Conservation (phyloP, 1,140 invertebrate species). For the Drosophila leontia region DNA sequence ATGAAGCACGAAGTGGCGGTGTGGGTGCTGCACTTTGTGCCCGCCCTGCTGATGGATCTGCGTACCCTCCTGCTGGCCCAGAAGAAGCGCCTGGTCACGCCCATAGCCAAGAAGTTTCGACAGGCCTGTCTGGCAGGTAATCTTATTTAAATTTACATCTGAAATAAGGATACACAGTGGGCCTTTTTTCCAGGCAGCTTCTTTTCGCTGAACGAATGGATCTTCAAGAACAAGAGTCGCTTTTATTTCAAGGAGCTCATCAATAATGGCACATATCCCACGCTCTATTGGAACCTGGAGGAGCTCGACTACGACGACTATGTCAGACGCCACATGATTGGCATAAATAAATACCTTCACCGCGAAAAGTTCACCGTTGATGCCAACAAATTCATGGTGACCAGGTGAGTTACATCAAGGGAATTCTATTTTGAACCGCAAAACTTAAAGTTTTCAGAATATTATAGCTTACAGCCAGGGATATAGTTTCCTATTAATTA, state of each 20-base stretch:
- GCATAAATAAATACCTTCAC: constrained; percentile 92
- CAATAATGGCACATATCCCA: constrained; percentile 42
- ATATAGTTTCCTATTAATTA: not conserved
- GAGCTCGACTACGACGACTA: constrained; percentile 89
- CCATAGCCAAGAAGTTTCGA: constrained; percentile 92
- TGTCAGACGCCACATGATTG: constrained; percentile 90
- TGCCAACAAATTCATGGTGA: constrained; percentile 88
- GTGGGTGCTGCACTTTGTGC: constrained; percentile 90
- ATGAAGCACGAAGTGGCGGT: constrained; percentile 90
- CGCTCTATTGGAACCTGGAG: constrained; percentile 74
- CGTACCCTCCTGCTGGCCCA: constrained; percentile 87
- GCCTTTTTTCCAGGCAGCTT: constrained; percentile 88
- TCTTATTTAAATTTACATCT: rapidly evolving
- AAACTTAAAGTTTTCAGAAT: not conserved
- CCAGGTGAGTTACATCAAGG: constrained; percentile 77
- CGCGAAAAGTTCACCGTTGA: constrained; percentile 89
- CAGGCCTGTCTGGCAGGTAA: constrained; percentile 88
- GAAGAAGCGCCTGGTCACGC: constrained; percentile 94
- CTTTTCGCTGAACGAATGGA: constrained; percentile 95
- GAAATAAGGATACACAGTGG: rapidly evolving
- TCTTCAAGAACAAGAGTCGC: constrained; percentile 92
- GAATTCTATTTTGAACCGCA: not conserved
- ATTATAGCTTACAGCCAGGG: not conserved
- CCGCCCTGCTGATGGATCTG: constrained; percentile 92
- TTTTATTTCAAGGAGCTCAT: constrained; percentile 86